Evolutionary conservation across 1,140 invertebrate genomes (phyloP).

Genomic region (Zaprionus taronus): DNA sequence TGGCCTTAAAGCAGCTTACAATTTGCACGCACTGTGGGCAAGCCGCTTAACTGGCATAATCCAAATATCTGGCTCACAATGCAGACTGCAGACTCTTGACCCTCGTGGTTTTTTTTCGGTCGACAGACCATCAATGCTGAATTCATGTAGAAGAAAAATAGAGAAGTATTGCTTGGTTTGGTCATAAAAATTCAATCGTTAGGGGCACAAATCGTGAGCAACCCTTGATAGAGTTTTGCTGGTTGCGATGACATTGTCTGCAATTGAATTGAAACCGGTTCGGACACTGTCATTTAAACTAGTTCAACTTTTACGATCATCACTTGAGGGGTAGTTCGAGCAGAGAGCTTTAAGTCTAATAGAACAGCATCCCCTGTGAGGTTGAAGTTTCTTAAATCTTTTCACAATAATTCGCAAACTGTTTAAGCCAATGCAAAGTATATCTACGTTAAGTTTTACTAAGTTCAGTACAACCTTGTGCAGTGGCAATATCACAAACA

Average conservation of each 20-base stretch:
- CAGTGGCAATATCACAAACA: conserved; percentile 73
- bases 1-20: conserved; percentile 71
- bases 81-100: conserved; percentile 69
- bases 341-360: background rate
- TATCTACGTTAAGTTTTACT: background rate
- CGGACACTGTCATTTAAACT: conserved; percentile 12
- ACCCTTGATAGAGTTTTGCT: conserved; percentile 35
- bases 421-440: conserved; percentile 3
- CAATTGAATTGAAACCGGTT: conserved; percentile 41
- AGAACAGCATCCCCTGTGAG: background rate
- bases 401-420: conserved; percentile 57
- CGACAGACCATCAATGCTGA: conserved; percentile 31
- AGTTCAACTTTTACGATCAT: conserved; percentile 30
- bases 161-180: conserved; percentile 44
- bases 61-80: conserved; percentile 72
- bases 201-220: conserved; percentile 21
- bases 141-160: conserved; percentile 22
- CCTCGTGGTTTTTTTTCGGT: conserved; percentile 49
- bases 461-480: conserved; percentile 60
- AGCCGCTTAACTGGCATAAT: conserved; percentile 83
- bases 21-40: conserved; percentile 62
- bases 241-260: conserved; percentile 32
- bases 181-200: conserved; percentile 73
- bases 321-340: background rate
- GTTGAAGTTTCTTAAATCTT: conserved; percentile 1